Percentiles rank a stretch among this genome's conserved stretches.
Evolutionary conservation across 2,113 vertebrate genomes (phyloP).

Genomic region (Perca schrenkii): DNA sequence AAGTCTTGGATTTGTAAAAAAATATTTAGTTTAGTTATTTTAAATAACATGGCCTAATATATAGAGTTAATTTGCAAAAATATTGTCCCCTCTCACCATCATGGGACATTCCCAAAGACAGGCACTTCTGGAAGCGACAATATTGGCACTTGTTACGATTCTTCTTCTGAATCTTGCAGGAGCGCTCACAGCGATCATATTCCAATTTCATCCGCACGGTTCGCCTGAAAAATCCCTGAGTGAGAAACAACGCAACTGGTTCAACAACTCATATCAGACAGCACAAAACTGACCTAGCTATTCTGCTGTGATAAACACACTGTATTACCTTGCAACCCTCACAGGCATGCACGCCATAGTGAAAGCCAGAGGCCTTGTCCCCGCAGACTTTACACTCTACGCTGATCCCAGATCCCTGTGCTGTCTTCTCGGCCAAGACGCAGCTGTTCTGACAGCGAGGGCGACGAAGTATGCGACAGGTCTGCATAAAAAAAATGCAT

Average conservation of each 20-base stretch:
- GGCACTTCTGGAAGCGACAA: slow-evolving; percentile 99
- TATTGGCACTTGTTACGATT: slow-evolving; percentile 99
- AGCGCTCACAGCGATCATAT: slow-evolving; percentile 93
- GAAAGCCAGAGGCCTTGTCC: slow-evolving; percentile 97
- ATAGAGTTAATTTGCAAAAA: background rate
- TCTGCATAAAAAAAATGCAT: slow-evolving; percentile 76
- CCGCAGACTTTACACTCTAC: slow-evolving; percentile 97
- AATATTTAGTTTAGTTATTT: too few species aligned
- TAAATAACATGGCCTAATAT: background rate
- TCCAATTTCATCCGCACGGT: slow-evolving; percentile 98
- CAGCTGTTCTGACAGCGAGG: slow-evolving; percentile 92
- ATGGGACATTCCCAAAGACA: slow-evolving; percentile 97
- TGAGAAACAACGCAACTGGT: background rate
- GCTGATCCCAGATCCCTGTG: slow-evolving; percentile 84
- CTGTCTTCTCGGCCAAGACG: slow-evolving; percentile 88
- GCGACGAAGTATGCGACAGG: slow-evolving; percentile 89
- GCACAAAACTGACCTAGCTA: background rate
- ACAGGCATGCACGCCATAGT: slow-evolving; percentile 97
- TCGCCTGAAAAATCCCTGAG: slow-evolving; percentile 96
- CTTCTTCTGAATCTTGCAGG: slow-evolving; percentile 98
- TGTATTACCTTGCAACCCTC: slow-evolving; percentile 95
- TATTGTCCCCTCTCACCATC: slow-evolving; percentile 87
- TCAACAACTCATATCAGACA: background rate
- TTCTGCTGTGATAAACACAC: background rate
- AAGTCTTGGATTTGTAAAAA: background rate